Percentiles rank a stretch among this genome's conserved stretches.
Conservation (phyloP, 2,113 vertebrate species). For the Danio rerio region DNA sequence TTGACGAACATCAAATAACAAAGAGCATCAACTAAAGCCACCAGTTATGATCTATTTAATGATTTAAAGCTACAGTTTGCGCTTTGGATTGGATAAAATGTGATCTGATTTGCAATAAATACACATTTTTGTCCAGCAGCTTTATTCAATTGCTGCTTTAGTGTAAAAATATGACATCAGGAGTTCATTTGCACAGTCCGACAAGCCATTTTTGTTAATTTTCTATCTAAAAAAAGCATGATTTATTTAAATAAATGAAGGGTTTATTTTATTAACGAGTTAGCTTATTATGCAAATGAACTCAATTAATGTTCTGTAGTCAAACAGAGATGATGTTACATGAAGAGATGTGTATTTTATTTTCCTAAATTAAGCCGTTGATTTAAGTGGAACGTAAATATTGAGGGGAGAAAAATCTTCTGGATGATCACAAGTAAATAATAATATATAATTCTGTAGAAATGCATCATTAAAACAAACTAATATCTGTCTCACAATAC, state of each 20-base stretch:
- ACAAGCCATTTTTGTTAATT: too few relatives aligned
- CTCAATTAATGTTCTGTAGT: neutral
- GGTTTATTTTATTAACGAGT: too few relatives aligned
- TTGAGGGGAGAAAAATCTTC: too few relatives aligned
- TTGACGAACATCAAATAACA: neutral
- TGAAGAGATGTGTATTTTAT: neutral
- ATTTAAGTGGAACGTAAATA: neutral
- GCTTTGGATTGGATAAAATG: neutral
- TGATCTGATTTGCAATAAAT: neutral
- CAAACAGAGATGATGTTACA: conserved; percentile 1
- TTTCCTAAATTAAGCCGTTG: neutral
- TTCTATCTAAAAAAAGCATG: too few relatives aligned
- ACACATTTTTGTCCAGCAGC: too few relatives aligned
- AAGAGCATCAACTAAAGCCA: neutral
- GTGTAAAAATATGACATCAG: neutral
- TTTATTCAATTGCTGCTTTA: neutral
- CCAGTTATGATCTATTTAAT: too few relatives aligned
- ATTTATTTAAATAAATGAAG: too few relatives aligned
- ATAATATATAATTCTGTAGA: neutral
- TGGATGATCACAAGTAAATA: too few relatives aligned
- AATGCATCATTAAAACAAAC: conserved; percentile 34
- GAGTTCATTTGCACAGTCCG: too few relatives aligned
- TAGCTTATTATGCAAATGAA: too few relatives aligned
- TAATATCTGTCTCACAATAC: conserved; percentile 37
- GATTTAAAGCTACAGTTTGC: neutral